Conservation (phyloP, 2,113 vertebrate species). For the Antigone vipio region DNA sequence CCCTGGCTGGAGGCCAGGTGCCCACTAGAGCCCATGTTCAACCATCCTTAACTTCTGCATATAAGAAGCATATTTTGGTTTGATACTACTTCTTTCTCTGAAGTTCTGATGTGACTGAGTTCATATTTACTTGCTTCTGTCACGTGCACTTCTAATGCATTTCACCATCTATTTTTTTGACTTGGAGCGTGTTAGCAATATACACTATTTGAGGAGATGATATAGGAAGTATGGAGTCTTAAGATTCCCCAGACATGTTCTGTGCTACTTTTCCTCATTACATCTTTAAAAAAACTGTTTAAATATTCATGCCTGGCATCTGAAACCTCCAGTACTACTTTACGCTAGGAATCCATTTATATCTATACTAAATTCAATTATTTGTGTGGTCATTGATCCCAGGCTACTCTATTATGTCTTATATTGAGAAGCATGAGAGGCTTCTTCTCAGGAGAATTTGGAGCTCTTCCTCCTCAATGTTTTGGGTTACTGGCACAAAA, state of each 20-base stretch:
- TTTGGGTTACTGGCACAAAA: conserved; percentile 1
- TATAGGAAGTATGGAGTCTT: background rate
- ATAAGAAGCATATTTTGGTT: background rate
- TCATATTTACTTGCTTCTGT: background rate
- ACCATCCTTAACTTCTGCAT: background rate
- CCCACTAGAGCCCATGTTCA: background rate
- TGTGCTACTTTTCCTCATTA: background rate
- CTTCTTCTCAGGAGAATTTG: background rate
- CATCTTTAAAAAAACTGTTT: background rate
- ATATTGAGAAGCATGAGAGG: background rate
- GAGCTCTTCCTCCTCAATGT: background rate
- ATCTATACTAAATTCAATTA: conserved; percentile 8
- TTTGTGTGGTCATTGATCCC: conserved; percentile 15
- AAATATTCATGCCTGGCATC: conserved; percentile 44
- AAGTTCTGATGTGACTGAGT: background rate
- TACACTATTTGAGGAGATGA: background rate
- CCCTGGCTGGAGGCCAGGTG: no score
- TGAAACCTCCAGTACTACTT: background rate
- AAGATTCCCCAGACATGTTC: background rate
- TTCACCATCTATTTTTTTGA: background rate
- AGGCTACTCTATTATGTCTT: background rate
- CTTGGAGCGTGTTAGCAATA: background rate
- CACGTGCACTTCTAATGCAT: background rate
- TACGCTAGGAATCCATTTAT: conserved; percentile 24
- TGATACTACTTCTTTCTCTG: background rate